Conservation (phyloP, 1,140 invertebrate genomes). For the Cydia pomonella region DNA sequence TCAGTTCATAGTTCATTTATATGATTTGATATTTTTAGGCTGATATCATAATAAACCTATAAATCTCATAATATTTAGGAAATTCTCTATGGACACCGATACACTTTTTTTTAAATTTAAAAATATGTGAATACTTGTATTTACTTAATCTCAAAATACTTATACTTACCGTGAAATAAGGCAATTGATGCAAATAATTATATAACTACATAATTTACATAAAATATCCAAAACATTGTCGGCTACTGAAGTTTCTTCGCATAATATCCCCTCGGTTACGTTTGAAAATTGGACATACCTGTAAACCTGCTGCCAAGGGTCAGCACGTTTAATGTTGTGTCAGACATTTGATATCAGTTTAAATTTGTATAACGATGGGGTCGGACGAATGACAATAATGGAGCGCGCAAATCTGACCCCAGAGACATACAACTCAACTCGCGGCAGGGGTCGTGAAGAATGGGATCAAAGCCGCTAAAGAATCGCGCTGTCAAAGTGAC, state of each 20-base stretch:
- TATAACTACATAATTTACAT: no score
- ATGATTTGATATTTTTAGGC: no score
- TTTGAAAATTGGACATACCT: background rate
- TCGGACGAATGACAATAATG: conserved; percentile 44
- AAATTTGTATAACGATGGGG: conserved; percentile 37
- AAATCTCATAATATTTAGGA: no score
- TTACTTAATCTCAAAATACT: no score
- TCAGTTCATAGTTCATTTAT: no score
- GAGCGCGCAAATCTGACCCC: conserved; percentile 43
- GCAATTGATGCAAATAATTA: no score
- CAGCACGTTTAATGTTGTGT: conserved; percentile 16
- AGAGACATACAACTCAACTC: conserved; percentile 38
- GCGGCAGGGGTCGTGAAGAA: conserved; percentile 42
- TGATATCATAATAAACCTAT: no score
- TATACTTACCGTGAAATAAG: no score
- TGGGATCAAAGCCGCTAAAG: conserved; percentile 37
- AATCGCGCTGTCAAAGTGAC: conserved; percentile 11
- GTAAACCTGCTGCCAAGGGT: conserved; percentile 2
- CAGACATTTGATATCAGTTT: conserved; percentile 14
- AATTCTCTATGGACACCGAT: no score
- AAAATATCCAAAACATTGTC: no score
- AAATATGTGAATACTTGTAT: no score
- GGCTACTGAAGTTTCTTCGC: background rate
- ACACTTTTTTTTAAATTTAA: no score
- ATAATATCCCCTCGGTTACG: background rate